Percentiles rank a stretch among this genome's conserved stretches.
Evolutionary conservation across 2,888 invertebrate species (phyloP).

Genomic region (Lycia hirtaria): DNA sequence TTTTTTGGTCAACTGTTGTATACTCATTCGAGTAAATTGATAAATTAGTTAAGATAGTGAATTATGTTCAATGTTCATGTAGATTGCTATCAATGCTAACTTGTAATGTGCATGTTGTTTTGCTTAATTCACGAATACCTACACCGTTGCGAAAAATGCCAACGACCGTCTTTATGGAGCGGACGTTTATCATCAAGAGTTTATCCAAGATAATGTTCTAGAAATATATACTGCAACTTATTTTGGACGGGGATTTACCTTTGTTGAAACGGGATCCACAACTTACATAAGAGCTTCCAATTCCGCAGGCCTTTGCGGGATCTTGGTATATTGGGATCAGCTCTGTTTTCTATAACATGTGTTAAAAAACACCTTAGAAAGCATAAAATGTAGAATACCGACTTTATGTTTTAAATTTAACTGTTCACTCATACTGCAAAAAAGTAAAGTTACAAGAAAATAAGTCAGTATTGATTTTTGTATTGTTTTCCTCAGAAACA

Average conservation of each 20-base stretch:
- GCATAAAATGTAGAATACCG: too few relatives aligned
- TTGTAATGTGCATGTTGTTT: slow-evolving; percentile 17
- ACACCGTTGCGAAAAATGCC: slow-evolving; percentile 32
- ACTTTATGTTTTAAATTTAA: too few relatives aligned
- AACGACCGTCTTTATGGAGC: slow-evolving; percentile 22
- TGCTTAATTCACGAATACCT: slow-evolving; percentile 27
- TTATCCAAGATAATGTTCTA: slow-evolving; percentile 32
- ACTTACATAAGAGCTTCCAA: too few relatives aligned
- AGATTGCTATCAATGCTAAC: slow-evolving; percentile 26
- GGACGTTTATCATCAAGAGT: slow-evolving; percentile 33
- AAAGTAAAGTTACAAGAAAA: too few relatives aligned
- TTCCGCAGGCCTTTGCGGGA: too few relatives aligned
- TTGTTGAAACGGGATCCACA: slow-evolving; percentile 5
- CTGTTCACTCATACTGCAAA: too few relatives aligned
- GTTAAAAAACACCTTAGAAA: too few relatives aligned
- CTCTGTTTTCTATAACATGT: too few relatives aligned
- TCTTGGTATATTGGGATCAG: too few relatives aligned
- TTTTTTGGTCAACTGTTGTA: slow-evolving; percentile 4
- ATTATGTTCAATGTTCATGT: slow-evolving; percentile 10
- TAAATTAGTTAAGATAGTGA: slow-evolving; percentile 34
- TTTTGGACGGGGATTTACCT: slow-evolving; percentile 27
- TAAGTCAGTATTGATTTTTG: too few relatives aligned
- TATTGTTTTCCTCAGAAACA: too few relatives aligned
- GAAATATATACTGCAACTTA: slow-evolving; percentile 28
- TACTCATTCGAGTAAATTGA: slow-evolving; percentile 13